Percentiles rank a stretch among this genome's conserved stretches.
Evolutionary conservation across 1,140 invertebrate species (phyloP).

Genomic region (Odontomachus brunneus): DNA sequence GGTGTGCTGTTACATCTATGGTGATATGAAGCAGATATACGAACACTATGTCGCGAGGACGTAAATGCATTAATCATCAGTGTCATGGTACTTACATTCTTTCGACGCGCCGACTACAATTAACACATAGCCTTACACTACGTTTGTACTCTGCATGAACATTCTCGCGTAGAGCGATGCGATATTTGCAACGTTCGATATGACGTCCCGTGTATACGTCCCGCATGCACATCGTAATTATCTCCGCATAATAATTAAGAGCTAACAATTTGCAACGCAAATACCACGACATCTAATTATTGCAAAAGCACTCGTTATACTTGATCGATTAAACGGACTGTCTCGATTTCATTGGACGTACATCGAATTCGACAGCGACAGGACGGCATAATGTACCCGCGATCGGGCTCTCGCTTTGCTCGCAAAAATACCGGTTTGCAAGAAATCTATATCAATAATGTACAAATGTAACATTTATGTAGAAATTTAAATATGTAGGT

Average conservation of each 20-base stretch:
- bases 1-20: background rate
- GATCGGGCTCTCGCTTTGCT: background rate
- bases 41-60: background rate
- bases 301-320: conserved; percentile 42
- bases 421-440: background rate
- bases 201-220: conserved; percentile 11
- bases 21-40: conserved; percentile 10
- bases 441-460: background rate
- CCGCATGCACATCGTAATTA: conserved; percentile 17
- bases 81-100: conserved; percentile 28
- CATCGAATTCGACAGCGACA: background rate
- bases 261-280: conserved; percentile 25
- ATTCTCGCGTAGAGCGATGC: background rate
- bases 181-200: conserved; percentile 31
- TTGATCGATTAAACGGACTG: conserved; percentile 10
- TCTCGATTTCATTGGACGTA: background rate
- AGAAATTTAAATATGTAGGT: too few species aligned
- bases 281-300: conserved; percentile 33
- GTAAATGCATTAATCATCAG: conserved; percentile 42
- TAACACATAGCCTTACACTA: conserved; percentile 27
- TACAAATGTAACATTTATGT: background rate
- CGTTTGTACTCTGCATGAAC: background rate
- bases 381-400: background rate
- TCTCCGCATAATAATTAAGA: conserved; percentile 46
- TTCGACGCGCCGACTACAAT: conserved; percentile 31